Percentiles rank a stretch among this genome's conserved stretches.
phyloP scores from a whole-genome alignment of 2,113 vertebrate species.

The Gallinago undulata region DNA sequence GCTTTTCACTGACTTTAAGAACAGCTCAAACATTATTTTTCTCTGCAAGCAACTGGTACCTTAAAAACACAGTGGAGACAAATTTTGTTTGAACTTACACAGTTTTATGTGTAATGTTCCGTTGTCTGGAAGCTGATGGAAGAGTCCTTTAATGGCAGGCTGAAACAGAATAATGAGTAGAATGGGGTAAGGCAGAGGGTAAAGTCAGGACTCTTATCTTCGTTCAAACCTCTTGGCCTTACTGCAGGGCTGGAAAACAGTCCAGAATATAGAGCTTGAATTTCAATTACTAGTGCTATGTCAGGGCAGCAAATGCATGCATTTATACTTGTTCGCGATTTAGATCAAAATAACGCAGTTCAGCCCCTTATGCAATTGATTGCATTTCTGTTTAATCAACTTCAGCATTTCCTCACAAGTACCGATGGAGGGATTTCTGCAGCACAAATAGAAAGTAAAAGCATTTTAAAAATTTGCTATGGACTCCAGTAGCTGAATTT shows the following conservation, averaged over 20 bases:
- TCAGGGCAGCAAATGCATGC: neutral
- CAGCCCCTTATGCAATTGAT: neutral
- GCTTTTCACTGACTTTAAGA: neutral
- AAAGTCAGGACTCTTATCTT: neutral
- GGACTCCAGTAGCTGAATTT: neutral
- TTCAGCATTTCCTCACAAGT: neutral
- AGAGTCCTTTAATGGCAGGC: neutral
- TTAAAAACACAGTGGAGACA: neutral
- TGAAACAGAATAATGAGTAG: neutral
- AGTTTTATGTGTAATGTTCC: neutral
- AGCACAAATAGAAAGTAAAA: neutral
- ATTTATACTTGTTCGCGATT: neutral
- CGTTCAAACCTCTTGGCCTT: neutral
- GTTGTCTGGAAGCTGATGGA: neutral
- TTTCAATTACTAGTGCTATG: neutral
- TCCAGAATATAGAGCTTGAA: neutral
- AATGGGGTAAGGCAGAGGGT: neutral
- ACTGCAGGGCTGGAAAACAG: neutral
- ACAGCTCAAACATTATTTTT: neutral
- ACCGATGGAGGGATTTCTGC: neutral
- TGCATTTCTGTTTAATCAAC: neutral
- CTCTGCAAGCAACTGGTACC: neutral
- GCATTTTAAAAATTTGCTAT: neutral
- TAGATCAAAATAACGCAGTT: neutral
- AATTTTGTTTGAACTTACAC: neutral